Percentiles rank a stretch among this genome's conserved stretches.
phyloP scores from a whole-genome alignment of 2,797 vertebrate species.

The Falco rusticolus region DNA sequence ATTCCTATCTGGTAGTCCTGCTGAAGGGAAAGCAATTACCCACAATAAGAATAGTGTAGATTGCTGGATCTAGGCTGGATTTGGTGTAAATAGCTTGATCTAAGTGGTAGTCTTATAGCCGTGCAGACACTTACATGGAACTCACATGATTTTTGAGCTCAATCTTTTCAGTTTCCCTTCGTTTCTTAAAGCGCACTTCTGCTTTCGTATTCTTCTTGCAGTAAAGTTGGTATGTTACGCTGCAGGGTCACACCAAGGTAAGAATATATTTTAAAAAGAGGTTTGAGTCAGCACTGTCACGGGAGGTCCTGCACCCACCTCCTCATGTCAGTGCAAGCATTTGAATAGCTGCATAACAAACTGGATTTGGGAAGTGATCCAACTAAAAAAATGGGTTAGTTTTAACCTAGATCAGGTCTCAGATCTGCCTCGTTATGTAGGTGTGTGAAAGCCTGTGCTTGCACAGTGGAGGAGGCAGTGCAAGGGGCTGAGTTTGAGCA shows the following conservation, averaged over 20 bases:
- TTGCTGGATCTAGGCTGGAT: not conserved
- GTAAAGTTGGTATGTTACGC: not conserved
- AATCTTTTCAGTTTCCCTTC: not conserved
- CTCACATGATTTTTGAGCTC: not conserved
- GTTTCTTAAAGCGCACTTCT: not conserved
- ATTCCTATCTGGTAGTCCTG: not conserved
- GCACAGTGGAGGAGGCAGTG: not conserved
- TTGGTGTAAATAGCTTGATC: not conserved
- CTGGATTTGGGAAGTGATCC: not conserved
- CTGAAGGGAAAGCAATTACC: not conserved
- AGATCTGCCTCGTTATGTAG: not conserved
- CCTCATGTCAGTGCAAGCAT: not conserved
- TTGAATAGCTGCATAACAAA: not conserved
- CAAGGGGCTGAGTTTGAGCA: not conserved
- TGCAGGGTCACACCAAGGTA: not conserved
- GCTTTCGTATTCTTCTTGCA: conserved; percentile 13
- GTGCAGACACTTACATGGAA: not conserved
- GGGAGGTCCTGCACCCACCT: not conserved
- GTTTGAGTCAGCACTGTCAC: conserved; percentile 4
- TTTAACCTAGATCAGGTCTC: not conserved
- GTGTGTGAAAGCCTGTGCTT: not conserved
- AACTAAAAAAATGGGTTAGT: not conserved
- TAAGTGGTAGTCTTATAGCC: not conserved
- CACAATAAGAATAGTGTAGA: not conserved
- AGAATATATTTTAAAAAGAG: not conserved